These are phyloP conservation scores for Diplodus sargus DNA, from an alignment of 2,797 vertebrate species.

Conservation along the genomic window DNA sequence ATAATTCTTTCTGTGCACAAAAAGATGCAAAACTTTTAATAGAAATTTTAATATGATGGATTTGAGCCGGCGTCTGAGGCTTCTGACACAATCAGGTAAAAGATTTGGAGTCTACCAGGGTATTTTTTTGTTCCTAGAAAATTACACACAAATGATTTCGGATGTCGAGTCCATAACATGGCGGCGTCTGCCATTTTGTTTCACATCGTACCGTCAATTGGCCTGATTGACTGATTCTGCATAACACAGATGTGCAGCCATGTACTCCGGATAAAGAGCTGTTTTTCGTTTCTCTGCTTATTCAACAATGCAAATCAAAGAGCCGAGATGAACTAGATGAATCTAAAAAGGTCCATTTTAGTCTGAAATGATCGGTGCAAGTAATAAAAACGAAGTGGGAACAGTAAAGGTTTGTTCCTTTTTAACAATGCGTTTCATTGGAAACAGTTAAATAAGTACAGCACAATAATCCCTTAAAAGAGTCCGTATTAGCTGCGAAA, in stretches of 20 bases:
- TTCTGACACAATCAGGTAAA: constrained; percentile 10
- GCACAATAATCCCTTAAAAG: neutral
- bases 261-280: neutral
- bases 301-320: constrained; percentile 2
- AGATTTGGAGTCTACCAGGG: neutral
- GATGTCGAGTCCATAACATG: constrained; percentile 51
- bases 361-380: neutral
- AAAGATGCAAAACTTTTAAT: neutral
- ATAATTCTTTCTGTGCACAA: neutral
- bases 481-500: neutral
- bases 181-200: constrained; percentile 76
- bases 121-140: neutral
- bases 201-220: constrained; percentile 47
- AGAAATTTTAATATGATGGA: neutral
- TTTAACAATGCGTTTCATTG: neutral
- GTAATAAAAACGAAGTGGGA: neutral
- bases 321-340: neutral
- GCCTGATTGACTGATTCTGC: constrained; percentile 47
- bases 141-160: neutral
- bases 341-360: neutral
- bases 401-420: neutral
- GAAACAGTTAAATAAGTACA: neutral
- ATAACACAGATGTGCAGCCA: constrained; percentile 36
- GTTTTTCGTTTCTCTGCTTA: neutral
- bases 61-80: neutral